Evolutionary conservation across 1,140 invertebrate genomes (phyloP), one percentile per base, ranked within the genome.

Genomic region (Colletes latitarsis): DNA sequence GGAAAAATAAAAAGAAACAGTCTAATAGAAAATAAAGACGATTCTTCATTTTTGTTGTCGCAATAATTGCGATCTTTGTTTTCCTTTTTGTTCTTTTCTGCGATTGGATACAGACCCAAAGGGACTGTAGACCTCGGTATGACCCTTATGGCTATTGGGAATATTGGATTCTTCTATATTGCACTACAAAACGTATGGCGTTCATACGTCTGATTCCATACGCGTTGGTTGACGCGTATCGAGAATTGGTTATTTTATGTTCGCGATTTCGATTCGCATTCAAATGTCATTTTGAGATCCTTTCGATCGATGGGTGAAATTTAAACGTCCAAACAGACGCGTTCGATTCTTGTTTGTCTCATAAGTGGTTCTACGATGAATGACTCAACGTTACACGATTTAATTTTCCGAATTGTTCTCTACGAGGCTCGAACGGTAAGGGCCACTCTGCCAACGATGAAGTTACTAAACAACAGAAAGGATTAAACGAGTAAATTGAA

Each of bases 101-200:
- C 57, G 49, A 82, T 84, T 74, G 52, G 30, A 79, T 52, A 6
- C 6, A 21, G 21, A 64, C 57, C 2, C 21, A 30, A 75, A 41
- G 53, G 43, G 19, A 74, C 55, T 15, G 58, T 14, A 43, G 6
- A 19, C 17, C 6, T 17, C 1, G 9, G 5, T 69, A 52, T 3
- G 39, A 17, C 39, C 69, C 52, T 46, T 66, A 67, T 10, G 57
- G 19, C 43, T 66, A 70, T 70, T 9, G 66, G 43, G 46, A 70
- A 67, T 70, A 80, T 84, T 84, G 60, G 71, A 75, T 83, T 67
- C 21, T 39, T 49, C 12, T 10, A 52, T 70, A 79, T 83, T 75
- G 55, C 53, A 52, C 12, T n/a, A 17, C 19, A 17, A 79, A 79
- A 58, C 39, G 43, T 72, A 46, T 5, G 52, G 4, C 41, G 14